phyloP scores from a whole-genome alignment of 2,113 vertebrate genomes.

The Prinia subflava region DNA sequence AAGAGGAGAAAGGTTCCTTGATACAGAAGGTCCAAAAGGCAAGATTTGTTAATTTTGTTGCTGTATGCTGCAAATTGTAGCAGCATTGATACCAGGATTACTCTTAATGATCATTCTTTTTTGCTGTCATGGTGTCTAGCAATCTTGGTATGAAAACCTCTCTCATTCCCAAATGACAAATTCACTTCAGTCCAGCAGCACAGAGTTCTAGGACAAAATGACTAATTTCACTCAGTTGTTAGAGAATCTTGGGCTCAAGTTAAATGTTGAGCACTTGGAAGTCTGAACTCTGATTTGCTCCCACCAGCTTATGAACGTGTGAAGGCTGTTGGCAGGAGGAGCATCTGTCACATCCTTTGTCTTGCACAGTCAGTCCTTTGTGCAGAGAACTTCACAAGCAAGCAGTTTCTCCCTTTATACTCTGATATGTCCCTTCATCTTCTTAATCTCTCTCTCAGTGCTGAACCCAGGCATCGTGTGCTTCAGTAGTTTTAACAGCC shows the following conservation, averaged over 20 bases:
- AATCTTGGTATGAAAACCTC: neutral
- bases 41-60: neutral
- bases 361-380: neutral
- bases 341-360: neutral
- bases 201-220: neutral
- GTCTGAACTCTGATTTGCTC: neutral
- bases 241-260: neutral
- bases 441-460: neutral
- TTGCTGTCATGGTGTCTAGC: neutral
- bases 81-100: neutral
- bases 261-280: neutral
- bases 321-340: neutral
- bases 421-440: neutral
- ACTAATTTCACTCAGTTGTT: neutral
- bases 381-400: neutral
- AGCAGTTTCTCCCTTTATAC: neutral
- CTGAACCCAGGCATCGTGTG: neutral
- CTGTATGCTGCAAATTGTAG: neutral
- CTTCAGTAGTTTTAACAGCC: constrained; percentile 2
- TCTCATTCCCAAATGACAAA: neutral
- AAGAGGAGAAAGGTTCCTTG: neutral
- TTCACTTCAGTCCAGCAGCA: neutral
- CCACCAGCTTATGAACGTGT: neutral
- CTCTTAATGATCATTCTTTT: neutral
- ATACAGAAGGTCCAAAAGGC: neutral